Evolutionary conservation across 2,888 invertebrate genomes (phyloP).

Genomic region (Drosophila testacea): DNA sequence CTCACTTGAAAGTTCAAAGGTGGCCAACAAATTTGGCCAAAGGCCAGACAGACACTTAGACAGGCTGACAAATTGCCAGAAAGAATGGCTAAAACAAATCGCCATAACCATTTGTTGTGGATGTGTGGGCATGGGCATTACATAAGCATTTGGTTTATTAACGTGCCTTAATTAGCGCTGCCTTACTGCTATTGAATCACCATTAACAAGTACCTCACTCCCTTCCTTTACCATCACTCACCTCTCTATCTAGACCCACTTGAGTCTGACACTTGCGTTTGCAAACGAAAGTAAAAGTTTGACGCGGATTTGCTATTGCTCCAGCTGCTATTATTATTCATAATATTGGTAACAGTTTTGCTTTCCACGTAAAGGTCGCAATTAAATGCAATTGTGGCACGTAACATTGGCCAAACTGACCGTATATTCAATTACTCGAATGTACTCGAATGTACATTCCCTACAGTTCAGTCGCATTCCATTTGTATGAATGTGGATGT

Average conservation of each 20-base stretch:
- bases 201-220: slow-evolving; percentile 32
- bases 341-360: slow-evolving; percentile 52
- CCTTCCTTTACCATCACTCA: not conserved
- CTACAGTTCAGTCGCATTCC: slow-evolving; percentile 28
- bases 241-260: not conserved
- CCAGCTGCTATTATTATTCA: slow-evolving; percentile 34
- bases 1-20: slow-evolving; percentile 69
- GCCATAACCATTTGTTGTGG: slow-evolving; percentile 1
- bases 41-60: slow-evolving; percentile 38
- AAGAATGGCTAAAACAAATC: slow-evolving; percentile 55
- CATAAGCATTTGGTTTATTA: slow-evolving; percentile 68
- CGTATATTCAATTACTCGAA: slow-evolving; percentile 8
- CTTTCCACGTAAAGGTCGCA: slow-evolving; percentile 65
- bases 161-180: slow-evolving; percentile 60
- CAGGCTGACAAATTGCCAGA: slow-evolving; percentile 69
- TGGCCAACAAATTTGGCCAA: slow-evolving; percentile 47
- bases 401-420: slow-evolving; percentile 63
- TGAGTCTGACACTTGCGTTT: slow-evolving; percentile 33
- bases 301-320: slow-evolving; percentile 49
- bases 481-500: not conserved
- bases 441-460: not conserved
- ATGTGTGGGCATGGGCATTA: slow-evolving; percentile 44
- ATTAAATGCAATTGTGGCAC: slow-evolving; percentile 66
- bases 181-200: slow-evolving; percentile 40
- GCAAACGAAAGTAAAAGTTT: slow-evolving; percentile 71